phyloP scores from a whole-genome alignment of 2,797 vertebrate species.

The Momotus momota region DNA sequence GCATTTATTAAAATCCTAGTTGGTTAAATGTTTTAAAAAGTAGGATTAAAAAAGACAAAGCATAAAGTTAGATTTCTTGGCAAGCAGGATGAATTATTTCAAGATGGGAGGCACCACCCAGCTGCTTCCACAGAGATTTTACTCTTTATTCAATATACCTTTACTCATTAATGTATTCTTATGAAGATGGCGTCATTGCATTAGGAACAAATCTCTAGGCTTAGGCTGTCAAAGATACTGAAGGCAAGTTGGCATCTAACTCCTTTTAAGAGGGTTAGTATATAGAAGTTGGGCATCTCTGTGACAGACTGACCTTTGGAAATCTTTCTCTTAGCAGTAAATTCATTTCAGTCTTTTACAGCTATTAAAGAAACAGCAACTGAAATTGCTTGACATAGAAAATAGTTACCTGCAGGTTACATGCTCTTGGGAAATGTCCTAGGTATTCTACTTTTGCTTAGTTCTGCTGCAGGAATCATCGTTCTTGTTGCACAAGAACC shows the following conservation, averaged over 20 bases:
- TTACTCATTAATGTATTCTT: background rate
- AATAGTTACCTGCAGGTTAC: background rate
- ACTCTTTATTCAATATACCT: background rate
- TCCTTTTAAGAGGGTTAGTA: background rate
- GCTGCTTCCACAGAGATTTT: background rate
- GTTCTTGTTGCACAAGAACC: background rate
- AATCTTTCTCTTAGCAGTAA: background rate
- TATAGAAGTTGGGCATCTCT: background rate
- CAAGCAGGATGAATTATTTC: background rate
- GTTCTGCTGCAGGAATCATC: background rate
- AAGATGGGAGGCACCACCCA: background rate
- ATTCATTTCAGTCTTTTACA: background rate
- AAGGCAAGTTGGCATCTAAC: background rate
- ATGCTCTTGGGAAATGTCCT: background rate
- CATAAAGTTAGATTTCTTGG: background rate
- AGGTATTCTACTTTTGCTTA: background rate
- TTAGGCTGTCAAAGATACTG: background rate
- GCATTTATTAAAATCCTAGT: background rate
- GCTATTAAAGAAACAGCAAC: background rate
- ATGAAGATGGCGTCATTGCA: background rate
- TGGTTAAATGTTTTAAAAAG: background rate
- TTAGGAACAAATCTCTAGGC: background rate
- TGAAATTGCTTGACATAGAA: background rate
- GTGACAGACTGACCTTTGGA: background rate
- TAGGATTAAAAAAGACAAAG: background rate